Base-by-base conservation (phyloP, 2,888 invertebrate species). In the Spisula solida region DNA sequence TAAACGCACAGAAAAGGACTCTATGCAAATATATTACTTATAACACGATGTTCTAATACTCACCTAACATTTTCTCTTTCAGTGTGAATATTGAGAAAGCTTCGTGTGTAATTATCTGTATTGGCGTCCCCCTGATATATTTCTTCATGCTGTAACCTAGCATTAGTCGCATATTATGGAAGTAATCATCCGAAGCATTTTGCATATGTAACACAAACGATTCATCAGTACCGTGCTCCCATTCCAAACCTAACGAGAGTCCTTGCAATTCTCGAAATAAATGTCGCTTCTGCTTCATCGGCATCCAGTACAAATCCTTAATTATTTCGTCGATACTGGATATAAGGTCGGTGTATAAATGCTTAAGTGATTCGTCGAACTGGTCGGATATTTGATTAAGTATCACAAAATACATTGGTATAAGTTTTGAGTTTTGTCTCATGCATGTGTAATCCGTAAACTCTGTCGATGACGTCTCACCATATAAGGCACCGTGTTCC, bases 221-320 rank as follows among this genome's bases (percentile, higher is more conserved):
- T 10, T 56, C 80, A 25, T 66, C 78, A 25, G 47, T 16, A 14
- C 25, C 81, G 18, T 51, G 31, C 31, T 75, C 31, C 82, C 88
- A 82, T 41, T 82, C 82, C 12, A 82, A 25, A 16, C 34, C 31
- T 66, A 92, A 85, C 41, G 82, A 81, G 8, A 92, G 75, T 6
- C 86, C 89, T 48, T 84, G 81, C 4, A 92, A 83, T 41, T 86
- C 90, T 48, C 79, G 85, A 48, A 89, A 51, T 20, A 92, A 86
- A 83, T 91, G 87, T 41, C 88, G 79, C 51, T 90, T 90, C 87
- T 92, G 92, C n/a, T 82, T 81, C 25, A 82, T 60, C 81, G 92
- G 92, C 47, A 92, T 87, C 92, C 91, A 92, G 80, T 92, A 91
- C 85, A 92, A 82, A 48, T 89, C 88, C 48, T 75, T 85, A 60